phyloP scores from a whole-genome alignment of 1,140 invertebrate species.

The Drosophila chauvacae region DNA sequence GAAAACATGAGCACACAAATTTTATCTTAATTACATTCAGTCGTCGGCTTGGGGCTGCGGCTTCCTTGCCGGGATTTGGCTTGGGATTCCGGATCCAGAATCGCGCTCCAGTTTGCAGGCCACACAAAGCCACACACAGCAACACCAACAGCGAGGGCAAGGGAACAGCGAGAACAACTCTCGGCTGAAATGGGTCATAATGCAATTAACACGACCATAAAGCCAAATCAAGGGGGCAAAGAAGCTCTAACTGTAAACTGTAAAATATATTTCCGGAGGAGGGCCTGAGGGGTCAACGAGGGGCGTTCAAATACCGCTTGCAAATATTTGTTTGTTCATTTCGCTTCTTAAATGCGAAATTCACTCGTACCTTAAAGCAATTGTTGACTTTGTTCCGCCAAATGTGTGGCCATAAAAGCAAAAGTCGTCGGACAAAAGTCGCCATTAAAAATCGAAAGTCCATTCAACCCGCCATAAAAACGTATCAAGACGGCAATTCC shows the following conservation, averaged over 20 bases:
- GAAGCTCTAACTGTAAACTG: constrained; percentile 64
- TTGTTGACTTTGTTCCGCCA: constrained; percentile 70
- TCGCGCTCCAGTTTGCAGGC: constrained; percentile 64
- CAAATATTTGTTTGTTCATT: constrained; percentile 72
- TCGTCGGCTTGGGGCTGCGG: constrained; percentile 11
- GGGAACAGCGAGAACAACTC: constrained; percentile 33
- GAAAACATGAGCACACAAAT: constrained; percentile 51
- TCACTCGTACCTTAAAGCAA: constrained; percentile 28
- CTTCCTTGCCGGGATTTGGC: constrained; percentile 27
- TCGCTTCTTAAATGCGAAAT: constrained; percentile 33
- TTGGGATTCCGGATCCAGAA: constrained; percentile 12
- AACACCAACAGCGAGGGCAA: constrained; percentile 34
- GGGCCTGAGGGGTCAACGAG: constrained; percentile 14
- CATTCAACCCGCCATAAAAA: constrained; percentile 62
- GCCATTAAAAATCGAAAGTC: constrained; percentile 71
- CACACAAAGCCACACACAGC: constrained; percentile 13
- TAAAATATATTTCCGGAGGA: constrained; percentile 33
- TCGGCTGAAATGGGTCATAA: constrained; percentile 71
- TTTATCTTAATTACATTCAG: constrained; percentile 75
- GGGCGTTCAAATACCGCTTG: constrained; percentile 50
- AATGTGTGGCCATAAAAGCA: constrained; percentile 58
- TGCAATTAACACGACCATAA: constrained; percentile 71
- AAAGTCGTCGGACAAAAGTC: constrained; percentile 10
- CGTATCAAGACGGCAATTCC: constrained; percentile 10
- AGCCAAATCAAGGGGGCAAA: constrained; percentile 65